A percentile compares a stretch with the other conserved stretches of the same genome.
Evolutionary conservation across 1,140 invertebrate species (phyloP).

Genomic region (Ericerus pela): DNA sequence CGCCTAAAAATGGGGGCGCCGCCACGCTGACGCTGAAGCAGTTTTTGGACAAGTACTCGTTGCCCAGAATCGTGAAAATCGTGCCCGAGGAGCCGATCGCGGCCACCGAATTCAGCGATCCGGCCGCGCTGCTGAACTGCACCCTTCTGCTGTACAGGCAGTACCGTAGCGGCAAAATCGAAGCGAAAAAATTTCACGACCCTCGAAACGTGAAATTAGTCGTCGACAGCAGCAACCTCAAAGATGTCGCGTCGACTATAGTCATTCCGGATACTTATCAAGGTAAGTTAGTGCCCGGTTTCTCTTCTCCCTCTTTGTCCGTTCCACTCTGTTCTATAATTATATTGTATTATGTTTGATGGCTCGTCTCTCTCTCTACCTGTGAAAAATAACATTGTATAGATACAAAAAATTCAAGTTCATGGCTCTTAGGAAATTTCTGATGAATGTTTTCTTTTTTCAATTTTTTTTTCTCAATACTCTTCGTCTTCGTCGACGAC

Average conservation of each 20-base stretch:
- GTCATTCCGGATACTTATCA: constrained; percentile 21
- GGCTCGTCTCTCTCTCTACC: too few relatives aligned
- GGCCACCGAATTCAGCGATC: constrained; percentile 12
- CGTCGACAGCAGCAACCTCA: constrained; percentile 4
- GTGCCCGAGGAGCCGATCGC: constrained; percentile 20
- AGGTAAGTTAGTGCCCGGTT: constrained; percentile 14
- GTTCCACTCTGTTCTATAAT: too few relatives aligned
- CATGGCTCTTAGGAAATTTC: too few relatives aligned
- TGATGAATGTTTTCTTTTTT: too few relatives aligned
- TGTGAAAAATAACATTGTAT: too few relatives aligned
- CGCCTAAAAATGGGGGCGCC: background rate
- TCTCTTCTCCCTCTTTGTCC: too few relatives aligned
- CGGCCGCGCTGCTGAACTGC: constrained; percentile 17
- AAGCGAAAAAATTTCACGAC: constrained; percentile 17
- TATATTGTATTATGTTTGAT: too few relatives aligned
- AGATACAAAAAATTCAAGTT: too few relatives aligned
- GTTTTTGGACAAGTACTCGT: constrained; percentile 18
- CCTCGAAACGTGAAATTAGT: constrained; percentile 6
- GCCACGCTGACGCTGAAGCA: constrained; percentile 14
- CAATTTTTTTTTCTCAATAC: too few relatives aligned
- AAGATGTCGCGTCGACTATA: constrained; percentile 14
- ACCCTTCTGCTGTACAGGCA: constrained; percentile 21
- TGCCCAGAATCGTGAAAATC: constrained; percentile 20
- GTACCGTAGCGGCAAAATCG: constrained; percentile 21
- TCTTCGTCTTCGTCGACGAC: too few relatives aligned